These are phyloP conservation scores for Seriola aureovittata DNA, from an alignment of 2,113 vertebrate genomes.

Conservation along the genomic window DNA sequence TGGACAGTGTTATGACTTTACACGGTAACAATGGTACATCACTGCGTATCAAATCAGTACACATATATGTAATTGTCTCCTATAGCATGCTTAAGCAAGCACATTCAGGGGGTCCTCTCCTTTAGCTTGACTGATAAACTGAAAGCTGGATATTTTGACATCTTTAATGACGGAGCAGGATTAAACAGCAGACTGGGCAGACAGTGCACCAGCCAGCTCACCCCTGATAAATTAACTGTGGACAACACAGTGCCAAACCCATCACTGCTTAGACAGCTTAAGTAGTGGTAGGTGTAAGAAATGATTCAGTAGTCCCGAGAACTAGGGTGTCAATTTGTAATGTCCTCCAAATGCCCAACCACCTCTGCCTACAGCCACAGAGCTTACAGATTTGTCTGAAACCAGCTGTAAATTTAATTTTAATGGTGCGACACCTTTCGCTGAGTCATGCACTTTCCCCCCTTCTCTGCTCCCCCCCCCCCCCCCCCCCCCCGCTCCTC, in stretches of 20 bases:
- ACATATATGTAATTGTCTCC: slow-evolving; percentile 11
- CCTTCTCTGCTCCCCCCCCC: slow-evolving; percentile 8
- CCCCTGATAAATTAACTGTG: slow-evolving; percentile 76
- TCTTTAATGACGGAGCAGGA: slow-evolving; percentile 55
- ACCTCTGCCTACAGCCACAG: slow-evolving; percentile 49
- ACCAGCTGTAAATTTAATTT: slow-evolving; percentile 84
- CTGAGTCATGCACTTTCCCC: slow-evolving; percentile 81
- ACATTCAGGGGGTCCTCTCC: neutral
- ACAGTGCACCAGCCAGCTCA: slow-evolving; percentile 41
- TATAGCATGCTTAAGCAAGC: neutral
- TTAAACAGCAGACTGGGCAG: slow-evolving; percentile 34
- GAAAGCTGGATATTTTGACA: slow-evolving; percentile 43
- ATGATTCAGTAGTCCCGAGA: slow-evolving; percentile 78
- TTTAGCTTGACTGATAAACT: slow-evolving; percentile 5
- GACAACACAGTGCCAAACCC: slow-evolving; percentile 73
- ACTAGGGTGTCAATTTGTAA: slow-evolving; percentile 81
- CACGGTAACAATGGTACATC: too few relatives aligned
- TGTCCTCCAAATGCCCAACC: slow-evolving; percentile 77
- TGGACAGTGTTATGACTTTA: neutral
- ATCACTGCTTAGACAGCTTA: slow-evolving; percentile 77
- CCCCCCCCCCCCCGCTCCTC: slow-evolving; percentile 22
- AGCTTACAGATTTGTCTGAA: slow-evolving; percentile 79
- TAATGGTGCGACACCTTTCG: slow-evolving; percentile 82
- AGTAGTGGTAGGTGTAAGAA: slow-evolving; percentile 83
- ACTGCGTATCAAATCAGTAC: neutral